phyloP scores from a whole-genome alignment of 2,888 invertebrate species.

The Tiphia femorata region DNA sequence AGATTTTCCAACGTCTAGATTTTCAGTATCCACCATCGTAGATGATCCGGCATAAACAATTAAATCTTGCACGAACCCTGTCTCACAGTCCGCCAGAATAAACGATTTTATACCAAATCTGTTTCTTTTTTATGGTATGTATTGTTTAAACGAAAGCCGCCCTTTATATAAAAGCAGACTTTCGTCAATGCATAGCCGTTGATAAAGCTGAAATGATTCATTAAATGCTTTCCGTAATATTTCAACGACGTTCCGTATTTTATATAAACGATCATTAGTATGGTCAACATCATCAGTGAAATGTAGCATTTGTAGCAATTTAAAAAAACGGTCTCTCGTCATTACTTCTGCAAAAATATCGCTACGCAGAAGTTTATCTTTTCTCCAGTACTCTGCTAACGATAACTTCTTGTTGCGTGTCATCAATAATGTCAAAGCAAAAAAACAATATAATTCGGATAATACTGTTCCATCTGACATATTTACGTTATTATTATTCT shows the following conservation, averaged over 20 bases:
- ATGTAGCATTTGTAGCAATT: conserved; percentile 11
- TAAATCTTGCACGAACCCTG: conserved; percentile 8
- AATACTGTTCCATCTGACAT: conserved; percentile 1
- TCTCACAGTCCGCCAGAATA: conserved; percentile 4
- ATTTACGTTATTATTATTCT: conserved; percentile 10
- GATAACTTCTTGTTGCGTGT: conserved; percentile 12
- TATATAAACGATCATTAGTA: conserved; percentile 17
- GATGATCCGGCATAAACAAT: conserved; percentile 9
- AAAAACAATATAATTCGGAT: conserved; percentile 13
- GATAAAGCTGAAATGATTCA: conserved; percentile 1
- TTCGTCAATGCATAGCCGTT: not conserved
- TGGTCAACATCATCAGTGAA: conserved; percentile 10
- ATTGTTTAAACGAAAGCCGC: conserved; percentile 6
- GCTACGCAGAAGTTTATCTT: conserved; percentile 10
- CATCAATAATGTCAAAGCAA: conserved; percentile 13
- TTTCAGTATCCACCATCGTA: conserved; percentile 11
- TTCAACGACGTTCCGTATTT: conserved; percentile 16
- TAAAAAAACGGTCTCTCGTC: conserved; percentile 14
- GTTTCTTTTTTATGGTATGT: not conserved
- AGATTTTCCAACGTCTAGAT: conserved; percentile 10
- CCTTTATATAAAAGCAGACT: conserved; percentile 15
- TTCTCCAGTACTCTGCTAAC: conserved; percentile 18
- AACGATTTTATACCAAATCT: conserved; percentile 10
- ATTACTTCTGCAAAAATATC: conserved; percentile 11
- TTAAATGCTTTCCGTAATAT: conserved; percentile 15